Percentiles rank a stretch among this genome's conserved stretches.
These are phyloP conservation scores for Cephus pulcher DNA, from an alignment of 2,888 invertebrate species.

Conservation along the genomic window DNA sequence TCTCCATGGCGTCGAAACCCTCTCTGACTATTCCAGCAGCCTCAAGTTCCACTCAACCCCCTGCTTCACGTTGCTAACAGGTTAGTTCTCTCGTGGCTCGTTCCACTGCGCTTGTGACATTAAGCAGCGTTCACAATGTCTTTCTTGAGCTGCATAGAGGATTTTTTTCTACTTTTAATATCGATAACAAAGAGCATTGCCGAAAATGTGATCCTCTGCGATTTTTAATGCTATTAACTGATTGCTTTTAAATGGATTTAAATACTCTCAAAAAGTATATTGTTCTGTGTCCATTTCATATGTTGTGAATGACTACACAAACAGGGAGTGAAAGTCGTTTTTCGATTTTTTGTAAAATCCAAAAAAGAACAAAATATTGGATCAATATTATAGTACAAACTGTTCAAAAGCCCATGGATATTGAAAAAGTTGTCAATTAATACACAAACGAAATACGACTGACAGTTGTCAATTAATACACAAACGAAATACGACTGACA, in stretches of 20 bases:
- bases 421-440: neutral
- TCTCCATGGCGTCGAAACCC: neutral
- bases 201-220: neutral
- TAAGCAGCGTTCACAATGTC: neutral
- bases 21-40: neutral
- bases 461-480: neutral
- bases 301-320: too few relatives aligned
- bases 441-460: neutral
- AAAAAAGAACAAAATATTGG: neutral
- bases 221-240: neutral
- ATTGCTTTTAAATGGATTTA: too few relatives aligned
- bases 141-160: neutral
- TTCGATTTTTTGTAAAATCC: neutral
- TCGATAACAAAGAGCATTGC: neutral
- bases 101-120: neutral
- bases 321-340: too few relatives aligned
- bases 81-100: neutral
- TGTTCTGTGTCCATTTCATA: too few relatives aligned
- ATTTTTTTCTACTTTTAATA: neutral
- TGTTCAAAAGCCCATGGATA: neutral
- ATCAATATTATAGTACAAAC: neutral
- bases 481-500: neutral
- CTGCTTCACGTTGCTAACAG: neutral
- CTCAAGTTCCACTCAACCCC: neutral
- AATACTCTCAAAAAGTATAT: too few relatives aligned